Base-by-base conservation (phyloP, 2,888 invertebrate species). In the Stegana nigrithorax region DNA sequence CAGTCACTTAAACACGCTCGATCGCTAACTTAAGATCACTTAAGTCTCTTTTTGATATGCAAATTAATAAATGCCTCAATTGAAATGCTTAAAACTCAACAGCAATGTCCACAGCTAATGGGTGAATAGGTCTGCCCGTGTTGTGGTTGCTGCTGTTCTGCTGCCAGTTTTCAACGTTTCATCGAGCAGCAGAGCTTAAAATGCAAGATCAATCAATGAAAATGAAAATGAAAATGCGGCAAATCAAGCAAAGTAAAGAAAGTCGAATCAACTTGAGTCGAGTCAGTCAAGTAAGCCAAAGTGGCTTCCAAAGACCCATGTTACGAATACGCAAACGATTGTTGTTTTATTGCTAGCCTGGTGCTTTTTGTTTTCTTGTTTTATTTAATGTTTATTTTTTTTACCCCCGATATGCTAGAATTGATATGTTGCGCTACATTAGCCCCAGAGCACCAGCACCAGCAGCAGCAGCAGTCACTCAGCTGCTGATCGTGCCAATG, bases 41-140 rank as follows among this genome's bases (percentile, higher is more conserved):
- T 45, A 29, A 29, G 45, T 36, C 23, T 8, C 68, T 64, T 66
- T 77, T 69, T 68, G 77, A 79, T 75, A 75, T 75, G 75, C 70
- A 75, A 75, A 75, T 75, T 74, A 74, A n/a, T n/a, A n/a, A n/a
- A n/a, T n/a, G n/a, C n/a, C n/a, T n/a, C n/a, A n/a, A n/a, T n/a
- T n/a, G n/a, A n/a, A n/a, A n/a, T n/a, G n/a, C n/a, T n/a, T n/a
- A n/a, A n/a, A n/a, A 77, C 67, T 70, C 47, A 45, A 29, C 26
- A 57, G 51, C 47, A 53, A 42, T 53, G 62, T 59, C 42, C 32
- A n/a, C 66, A 65, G 61, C 62, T 60, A 47, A 45, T 60, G 47
- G 10, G 25, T 14, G 51, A 26, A 12, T 27, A 45, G 21, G 7
- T 19, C 25, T 51, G n/a, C 12, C 25, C 25, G 39, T 25, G 27